phyloP scores from a whole-genome alignment of 2,888 invertebrate genomes.

The Chaitophorus viminalis region DNA sequence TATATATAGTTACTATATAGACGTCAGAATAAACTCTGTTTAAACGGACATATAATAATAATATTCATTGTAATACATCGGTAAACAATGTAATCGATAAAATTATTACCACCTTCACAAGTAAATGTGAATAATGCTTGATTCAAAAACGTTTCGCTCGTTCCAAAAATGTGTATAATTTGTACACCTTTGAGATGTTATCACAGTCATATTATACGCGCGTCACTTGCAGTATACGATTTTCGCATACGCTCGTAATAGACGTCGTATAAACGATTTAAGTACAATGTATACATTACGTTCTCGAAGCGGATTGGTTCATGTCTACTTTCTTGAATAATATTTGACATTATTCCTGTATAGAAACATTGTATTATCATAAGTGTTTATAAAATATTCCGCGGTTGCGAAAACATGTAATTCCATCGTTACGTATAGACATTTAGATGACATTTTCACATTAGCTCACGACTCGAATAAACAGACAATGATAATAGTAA shows the following conservation, averaged over 20 bases:
- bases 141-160: no score
- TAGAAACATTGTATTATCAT: no score
- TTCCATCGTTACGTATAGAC: background rate
- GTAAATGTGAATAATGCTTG: no score
- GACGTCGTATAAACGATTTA: background rate
- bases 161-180: no score
- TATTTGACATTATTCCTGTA: background rate
- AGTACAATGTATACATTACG: background rate
- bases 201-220: background rate
- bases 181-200: no score
- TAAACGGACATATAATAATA: no score
- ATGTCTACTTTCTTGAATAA: background rate
- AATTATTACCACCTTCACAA: no score
- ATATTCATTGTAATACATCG: no score
- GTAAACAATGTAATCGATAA: no score
- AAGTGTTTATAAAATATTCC: slow-evolving; percentile 3
- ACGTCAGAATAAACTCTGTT: no score
- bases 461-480: background rate
- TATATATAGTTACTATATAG: no score
- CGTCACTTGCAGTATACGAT: background rate
- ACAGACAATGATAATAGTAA: background rate
- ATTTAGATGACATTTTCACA: background rate
- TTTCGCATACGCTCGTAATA: no score
- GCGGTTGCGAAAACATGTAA: slow-evolving; percentile 3
- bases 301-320: background rate